Percentiles rank a stretch among this genome's conserved stretches.
Evolutionary conservation across 1,140 invertebrate species (phyloP).

Genomic region (Phocides pigmalion): DNA sequence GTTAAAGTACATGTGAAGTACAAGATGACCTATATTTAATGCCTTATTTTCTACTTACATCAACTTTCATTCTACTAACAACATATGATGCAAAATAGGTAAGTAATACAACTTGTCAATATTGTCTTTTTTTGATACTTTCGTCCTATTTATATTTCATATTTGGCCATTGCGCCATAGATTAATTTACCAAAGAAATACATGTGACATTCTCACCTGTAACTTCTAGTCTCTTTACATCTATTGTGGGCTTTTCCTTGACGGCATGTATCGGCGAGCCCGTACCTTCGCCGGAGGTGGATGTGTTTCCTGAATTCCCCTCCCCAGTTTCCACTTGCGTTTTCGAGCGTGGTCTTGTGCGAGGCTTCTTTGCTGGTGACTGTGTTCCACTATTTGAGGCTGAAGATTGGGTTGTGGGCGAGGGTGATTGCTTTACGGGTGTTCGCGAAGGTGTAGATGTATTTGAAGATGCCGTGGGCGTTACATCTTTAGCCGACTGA

Average conservation of each 20-base stretch:
- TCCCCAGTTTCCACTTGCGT: background rate
- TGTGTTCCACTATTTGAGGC: conserved; percentile 3
- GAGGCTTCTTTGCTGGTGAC: background rate
- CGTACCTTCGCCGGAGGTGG: background rate
- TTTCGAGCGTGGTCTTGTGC: background rate
- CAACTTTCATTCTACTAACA: too few relatives aligned
- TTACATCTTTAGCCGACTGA: background rate
- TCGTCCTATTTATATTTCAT: too few relatives aligned
- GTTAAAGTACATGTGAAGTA: too few relatives aligned
- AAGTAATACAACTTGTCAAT: too few relatives aligned
- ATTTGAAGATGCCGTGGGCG: background rate
- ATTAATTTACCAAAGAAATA: background rate
- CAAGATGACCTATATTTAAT: too few relatives aligned
- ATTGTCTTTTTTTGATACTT: too few relatives aligned
- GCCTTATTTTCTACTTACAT: too few relatives aligned
- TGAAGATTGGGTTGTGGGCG: background rate
- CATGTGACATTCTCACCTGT: conserved; percentile 27
- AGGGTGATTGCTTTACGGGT: background rate
- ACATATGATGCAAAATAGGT: too few relatives aligned
- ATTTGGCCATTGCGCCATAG: background rate
- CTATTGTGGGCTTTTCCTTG: background rate
- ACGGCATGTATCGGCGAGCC: background rate
- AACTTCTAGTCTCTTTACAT: conserved; percentile 26
- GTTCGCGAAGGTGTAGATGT: background rate
- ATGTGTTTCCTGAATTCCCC: background rate